Evolutionary conservation across 2,888 invertebrate species (phyloP).

Genomic region (Coronaproctus castanopsis): DNA sequence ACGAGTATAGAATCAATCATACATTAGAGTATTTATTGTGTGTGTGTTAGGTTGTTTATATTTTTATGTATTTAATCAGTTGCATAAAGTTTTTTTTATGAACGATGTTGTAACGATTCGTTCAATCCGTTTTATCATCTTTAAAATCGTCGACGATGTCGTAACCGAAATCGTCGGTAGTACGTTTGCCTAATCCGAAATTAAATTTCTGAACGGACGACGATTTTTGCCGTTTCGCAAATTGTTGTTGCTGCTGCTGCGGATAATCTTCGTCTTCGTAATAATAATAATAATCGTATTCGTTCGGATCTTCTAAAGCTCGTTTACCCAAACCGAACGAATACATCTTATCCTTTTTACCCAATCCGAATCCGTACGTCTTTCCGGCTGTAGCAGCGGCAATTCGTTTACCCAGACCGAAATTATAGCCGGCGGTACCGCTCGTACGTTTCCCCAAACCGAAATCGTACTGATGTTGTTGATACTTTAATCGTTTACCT

Average conservation of each 20-base stretch:
- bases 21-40: too few species aligned
- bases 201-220: slow-evolving; percentile 14
- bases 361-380: slow-evolving; percentile 32
- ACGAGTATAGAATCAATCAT: too few species aligned
- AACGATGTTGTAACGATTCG: not conserved
- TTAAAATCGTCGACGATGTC: not conserved
- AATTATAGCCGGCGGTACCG: slow-evolving; percentile 24
- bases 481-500: slow-evolving; percentile 37
- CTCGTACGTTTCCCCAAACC: slow-evolving; percentile 34
- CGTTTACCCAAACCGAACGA: slow-evolving; percentile 23
- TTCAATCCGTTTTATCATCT: not conserved
- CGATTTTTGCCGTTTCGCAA: not conserved
- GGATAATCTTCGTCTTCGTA: slow-evolving; percentile 19
- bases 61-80: too few species aligned
- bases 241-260: not conserved
- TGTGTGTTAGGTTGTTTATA: too few species aligned
- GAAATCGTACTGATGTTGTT: slow-evolving; percentile 32
- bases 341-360: slow-evolving; percentile 26
- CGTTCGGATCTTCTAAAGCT: not conserved
- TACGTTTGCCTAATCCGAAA: slow-evolving; percentile 21
- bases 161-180: not conserved
- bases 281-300: slow-evolving; percentile 15
- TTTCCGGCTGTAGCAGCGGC: slow-evolving; percentile 1
- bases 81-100: too few species aligned
- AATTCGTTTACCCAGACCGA: slow-evolving; percentile 20